These are phyloP conservation scores for Nudaria mundana DNA, from an alignment of 2,888 invertebrate genomes.

Conservation along the genomic window DNA sequence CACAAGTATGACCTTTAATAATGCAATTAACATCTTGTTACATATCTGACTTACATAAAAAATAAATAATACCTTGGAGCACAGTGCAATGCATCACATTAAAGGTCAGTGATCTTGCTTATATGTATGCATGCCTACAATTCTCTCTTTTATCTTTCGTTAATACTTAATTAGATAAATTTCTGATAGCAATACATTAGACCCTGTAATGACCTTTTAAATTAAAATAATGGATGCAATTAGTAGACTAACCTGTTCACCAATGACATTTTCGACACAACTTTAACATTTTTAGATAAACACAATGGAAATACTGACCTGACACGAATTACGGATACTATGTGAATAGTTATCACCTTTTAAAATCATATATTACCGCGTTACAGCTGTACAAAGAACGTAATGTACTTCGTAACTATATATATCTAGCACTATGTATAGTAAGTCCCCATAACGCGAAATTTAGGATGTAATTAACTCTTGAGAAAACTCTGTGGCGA, in stretches of 20 bases:
- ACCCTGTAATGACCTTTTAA: no score
- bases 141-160: background rate
- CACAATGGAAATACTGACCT: background rate
- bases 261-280: background rate
- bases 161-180: no score
- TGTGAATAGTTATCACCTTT: background rate
- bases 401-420: constrained; percentile 6
- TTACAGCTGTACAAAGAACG: constrained; percentile 11
- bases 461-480: constrained; percentile 24
- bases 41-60: background rate
- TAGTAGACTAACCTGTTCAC: no score
- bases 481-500: constrained; percentile 8
- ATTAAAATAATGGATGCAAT: no score
- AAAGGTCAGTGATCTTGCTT: constrained; percentile 2
- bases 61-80: constrained; percentile 7
- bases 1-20: background rate
- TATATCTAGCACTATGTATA: background rate
- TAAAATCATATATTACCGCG: constrained; percentile 5
- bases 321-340: background rate
- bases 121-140: background rate
- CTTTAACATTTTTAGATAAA: background rate
- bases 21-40: constrained; percentile 1
- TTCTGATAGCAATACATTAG: no score
- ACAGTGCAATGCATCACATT: background rate
- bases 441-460: constrained; percentile 5